Evolutionary conservation across 2,113 vertebrate genomes (phyloP).

Genomic region (Poicephalus gulielmi): DNA sequence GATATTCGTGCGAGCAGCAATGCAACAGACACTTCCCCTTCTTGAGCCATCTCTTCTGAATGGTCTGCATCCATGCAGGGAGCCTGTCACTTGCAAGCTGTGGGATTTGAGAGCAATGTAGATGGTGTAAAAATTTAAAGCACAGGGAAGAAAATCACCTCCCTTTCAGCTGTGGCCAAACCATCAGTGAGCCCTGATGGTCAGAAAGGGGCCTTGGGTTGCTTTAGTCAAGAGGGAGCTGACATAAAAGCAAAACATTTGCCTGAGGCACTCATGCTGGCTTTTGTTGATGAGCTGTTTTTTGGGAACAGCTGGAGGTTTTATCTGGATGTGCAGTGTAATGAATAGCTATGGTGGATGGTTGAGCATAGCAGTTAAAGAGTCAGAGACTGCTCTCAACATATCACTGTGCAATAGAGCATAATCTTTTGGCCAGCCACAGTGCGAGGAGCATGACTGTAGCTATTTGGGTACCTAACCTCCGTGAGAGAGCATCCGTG

Average conservation of each 20-base stretch:
- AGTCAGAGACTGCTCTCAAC: not conserved
- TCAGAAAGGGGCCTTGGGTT: not conserved
- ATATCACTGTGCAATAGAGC: not conserved
- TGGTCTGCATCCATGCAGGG: not conserved
- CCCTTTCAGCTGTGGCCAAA: not conserved
- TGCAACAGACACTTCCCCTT: not conserved
- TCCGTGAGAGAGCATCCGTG: fast-evolving
- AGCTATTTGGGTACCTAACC: not conserved
- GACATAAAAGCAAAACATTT: not conserved
- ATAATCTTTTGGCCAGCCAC: not conserved
- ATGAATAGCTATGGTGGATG: not conserved
- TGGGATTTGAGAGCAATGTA: not conserved
- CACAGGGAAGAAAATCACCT: not conserved
- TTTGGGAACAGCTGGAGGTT: constrained; percentile 21
- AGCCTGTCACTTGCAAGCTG: not conserved
- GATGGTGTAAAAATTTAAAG: not conserved
- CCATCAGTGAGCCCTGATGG: not conserved
- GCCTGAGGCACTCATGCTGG: not conserved
- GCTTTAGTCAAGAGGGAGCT: not conserved
- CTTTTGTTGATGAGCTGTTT: not conserved
- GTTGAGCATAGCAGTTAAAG: not conserved
- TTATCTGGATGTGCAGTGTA: not conserved
- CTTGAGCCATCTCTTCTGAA: not conserved
- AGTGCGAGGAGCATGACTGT: not conserved
- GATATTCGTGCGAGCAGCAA: not conserved